phyloP scores from a whole-genome alignment of 2,888 invertebrate species.

The Leptinotarsa rubiginosa region DNA sequence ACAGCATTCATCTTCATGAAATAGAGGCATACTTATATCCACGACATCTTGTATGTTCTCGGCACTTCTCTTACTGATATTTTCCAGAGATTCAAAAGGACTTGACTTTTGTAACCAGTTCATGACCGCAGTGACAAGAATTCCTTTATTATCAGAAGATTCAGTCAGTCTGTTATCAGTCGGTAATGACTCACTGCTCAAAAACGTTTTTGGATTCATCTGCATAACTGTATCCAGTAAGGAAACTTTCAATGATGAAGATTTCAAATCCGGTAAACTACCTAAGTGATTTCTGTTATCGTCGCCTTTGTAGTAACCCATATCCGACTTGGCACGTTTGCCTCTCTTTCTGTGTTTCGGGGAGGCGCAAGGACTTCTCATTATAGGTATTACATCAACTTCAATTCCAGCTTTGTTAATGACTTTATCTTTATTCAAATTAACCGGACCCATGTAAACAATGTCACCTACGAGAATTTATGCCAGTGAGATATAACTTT shows the following conservation, averaged over 20 bases:
- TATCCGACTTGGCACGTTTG: constrained; percentile 61
- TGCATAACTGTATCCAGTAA: constrained; percentile 59
- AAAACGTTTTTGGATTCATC: constrained; percentile 59
- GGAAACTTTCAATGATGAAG: constrained; percentile 52
- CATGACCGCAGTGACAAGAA: constrained; percentile 62
- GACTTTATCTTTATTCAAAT: constrained; percentile 67
- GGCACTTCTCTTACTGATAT: constrained; percentile 50
- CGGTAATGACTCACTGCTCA: constrained; percentile 60
- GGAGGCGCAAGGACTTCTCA: constrained; percentile 64
- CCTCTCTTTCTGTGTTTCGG: constrained; percentile 57
- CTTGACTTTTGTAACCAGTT: constrained; percentile 63
- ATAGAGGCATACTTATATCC: constrained; percentile 53
- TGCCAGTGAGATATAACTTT: constrained; percentile 21
- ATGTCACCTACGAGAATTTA: constrained; percentile 63
- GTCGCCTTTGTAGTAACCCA: constrained; percentile 58
- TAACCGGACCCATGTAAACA: constrained; percentile 67
- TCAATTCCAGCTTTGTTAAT: constrained; percentile 72
- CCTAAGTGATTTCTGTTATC: constrained; percentile 56
- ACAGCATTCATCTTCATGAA: constrained; percentile 55
- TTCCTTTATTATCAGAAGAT: constrained; percentile 59
- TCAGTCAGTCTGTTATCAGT: constrained; percentile 52
- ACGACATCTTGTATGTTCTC: constrained; percentile 51
- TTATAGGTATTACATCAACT: constrained; percentile 66
- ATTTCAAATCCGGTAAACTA: constrained; percentile 62
- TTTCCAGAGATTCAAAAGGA: constrained; percentile 59